A percentile compares a stretch with the other conserved stretches of the same genome.
These are phyloP conservation scores for Tupiocoris notatus DNA, from an alignment of 2,888 invertebrate genomes.

Conservation along the genomic window DNA sequence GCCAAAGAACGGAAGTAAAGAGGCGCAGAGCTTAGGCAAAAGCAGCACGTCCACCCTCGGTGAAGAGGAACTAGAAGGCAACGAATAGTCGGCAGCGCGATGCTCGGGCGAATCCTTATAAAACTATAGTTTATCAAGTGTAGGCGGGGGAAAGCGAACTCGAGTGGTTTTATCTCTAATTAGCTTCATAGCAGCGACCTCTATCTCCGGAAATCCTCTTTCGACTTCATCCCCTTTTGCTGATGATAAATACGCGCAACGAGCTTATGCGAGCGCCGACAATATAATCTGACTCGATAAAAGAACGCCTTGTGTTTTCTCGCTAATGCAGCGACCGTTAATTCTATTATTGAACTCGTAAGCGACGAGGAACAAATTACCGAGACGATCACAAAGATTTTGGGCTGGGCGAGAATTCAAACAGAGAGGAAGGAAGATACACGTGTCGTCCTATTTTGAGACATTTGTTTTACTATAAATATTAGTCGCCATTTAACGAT, in stretches of 20 bases:
- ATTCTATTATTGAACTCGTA: too few species aligned
- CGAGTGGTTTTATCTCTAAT: constrained; percentile 37
- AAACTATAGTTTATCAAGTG: constrained; percentile 37
- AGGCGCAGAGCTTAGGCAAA: neutral
- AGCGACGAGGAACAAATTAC: too few species aligned
- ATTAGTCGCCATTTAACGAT: too few species aligned
- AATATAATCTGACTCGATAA: too few species aligned
- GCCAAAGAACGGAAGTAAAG: constrained; percentile 35
- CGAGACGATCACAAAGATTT: too few species aligned
- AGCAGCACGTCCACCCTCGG: neutral
- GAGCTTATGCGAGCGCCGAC: neutral
- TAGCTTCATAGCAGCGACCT: constrained; percentile 27
- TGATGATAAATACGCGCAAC: neutral
- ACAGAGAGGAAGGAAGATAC: too few species aligned
- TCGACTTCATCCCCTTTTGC: neutral
- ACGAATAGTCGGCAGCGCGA: neutral
- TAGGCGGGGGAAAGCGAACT: constrained; percentile 10
- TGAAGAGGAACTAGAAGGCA: neutral
- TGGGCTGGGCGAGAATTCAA: too few species aligned
- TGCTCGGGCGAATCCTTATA: constrained; percentile 18
- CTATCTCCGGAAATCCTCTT: constrained; percentile 26
- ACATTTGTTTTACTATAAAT: too few species aligned
- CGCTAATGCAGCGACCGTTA: too few species aligned
- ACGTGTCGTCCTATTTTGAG: too few species aligned
- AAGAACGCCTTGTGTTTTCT: too few species aligned